Evolutionary conservation across 2,888 invertebrate species (phyloP).

Genomic region (Eupithecia centaureata): DNA sequence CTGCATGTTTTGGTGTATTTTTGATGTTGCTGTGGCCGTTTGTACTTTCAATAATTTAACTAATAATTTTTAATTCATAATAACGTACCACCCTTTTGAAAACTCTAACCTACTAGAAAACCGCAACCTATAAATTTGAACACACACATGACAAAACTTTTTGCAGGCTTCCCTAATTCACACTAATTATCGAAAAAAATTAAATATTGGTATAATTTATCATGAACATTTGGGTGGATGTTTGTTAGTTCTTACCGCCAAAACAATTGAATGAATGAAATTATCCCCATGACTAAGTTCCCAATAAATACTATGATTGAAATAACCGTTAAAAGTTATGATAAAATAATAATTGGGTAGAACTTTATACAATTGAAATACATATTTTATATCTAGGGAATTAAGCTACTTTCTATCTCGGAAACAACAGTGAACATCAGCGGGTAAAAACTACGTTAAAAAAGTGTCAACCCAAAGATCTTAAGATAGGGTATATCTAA

Average conservation of each 20-base stretch:
- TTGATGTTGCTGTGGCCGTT: conserved; percentile 38
- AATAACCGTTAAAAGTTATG: neutral
- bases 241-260: neutral
- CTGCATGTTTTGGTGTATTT: conserved; percentile 52
- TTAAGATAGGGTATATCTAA: neutral
- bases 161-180: neutral
- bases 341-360: neutral
- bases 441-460: neutral
- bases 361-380: neutral
- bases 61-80: neutral
- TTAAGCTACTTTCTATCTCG: neutral
- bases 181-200: neutral
- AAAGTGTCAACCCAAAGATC: neutral
- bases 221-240: too few relatives aligned
- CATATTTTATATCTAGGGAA: too few relatives aligned
- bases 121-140: neutral
- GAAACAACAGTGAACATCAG: neutral
- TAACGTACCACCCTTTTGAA: neutral
- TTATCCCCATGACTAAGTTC: neutral
- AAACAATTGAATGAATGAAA: neutral
- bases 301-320: neutral
- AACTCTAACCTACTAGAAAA: neutral
- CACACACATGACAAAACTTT: neutral
- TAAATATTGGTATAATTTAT: too few relatives aligned
- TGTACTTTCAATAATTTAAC: conserved; percentile 18